These are phyloP conservation scores for Drosophila albomicans DNA, from an alignment of 1,140 invertebrate species.

Conservation along the genomic window DNA sequence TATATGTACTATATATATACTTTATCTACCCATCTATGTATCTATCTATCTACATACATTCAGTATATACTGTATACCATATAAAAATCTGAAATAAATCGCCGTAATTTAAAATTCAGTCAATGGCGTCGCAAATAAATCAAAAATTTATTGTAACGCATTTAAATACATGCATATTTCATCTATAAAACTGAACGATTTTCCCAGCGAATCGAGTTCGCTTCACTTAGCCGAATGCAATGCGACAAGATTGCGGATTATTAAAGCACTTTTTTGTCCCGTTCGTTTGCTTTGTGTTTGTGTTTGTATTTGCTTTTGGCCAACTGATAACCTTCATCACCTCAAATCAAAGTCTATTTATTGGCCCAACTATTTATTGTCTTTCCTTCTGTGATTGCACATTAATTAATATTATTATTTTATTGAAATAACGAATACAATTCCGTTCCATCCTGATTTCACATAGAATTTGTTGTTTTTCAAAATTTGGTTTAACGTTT, in stretches of 20 bases:
- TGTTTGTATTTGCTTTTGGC: no score
- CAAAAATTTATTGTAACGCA: conserved; percentile 82
- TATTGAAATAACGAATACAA: no score
- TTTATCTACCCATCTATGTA: no score
- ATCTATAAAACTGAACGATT: conserved; percentile 51
- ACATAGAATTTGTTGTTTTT: no score
- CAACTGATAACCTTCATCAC: no score
- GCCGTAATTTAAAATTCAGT: conserved; percentile 79
- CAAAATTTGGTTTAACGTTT: no score
- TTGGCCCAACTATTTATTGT: no score
- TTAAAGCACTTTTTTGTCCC: conserved; percentile 2
- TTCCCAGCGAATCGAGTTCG: conserved; percentile 2
- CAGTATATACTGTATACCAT: conserved; percentile 24
- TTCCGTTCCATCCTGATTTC: no score
- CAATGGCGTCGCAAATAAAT: conserved; percentile 81
- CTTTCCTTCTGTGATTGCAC: no score
- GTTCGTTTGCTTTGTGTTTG: not conserved
- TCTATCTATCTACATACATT: not conserved
- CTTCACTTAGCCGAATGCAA: conserved; percentile 7
- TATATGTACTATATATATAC: not conserved
- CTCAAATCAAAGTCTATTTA: no score
- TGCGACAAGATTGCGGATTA: conserved; percentile 27
- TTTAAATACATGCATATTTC: conserved; percentile 80
- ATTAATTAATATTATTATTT: no score
- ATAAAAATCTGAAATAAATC: conserved; percentile 78